A percentile compares a stretch with the other conserved stretches of the same genome.
Evolutionary conservation across 2,888 invertebrate species (phyloP).

Genomic region (Drosophila colorata): DNA sequence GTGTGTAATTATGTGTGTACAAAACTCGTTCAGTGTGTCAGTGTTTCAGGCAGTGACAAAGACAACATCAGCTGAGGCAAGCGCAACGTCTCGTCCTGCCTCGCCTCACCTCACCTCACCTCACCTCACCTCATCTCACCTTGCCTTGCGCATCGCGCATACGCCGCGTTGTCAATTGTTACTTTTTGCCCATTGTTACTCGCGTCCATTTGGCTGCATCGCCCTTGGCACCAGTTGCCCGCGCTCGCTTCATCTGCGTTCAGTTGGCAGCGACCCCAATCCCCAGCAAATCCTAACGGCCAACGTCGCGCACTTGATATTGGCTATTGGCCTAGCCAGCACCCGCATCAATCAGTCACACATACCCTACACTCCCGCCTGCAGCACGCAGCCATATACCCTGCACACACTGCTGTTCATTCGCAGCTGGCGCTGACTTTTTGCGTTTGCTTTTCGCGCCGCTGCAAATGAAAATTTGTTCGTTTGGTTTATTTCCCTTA

Average conservation of each 20-base stretch:
- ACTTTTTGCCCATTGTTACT: slow-evolving; percentile 31
- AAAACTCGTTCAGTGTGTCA: slow-evolving; percentile 79
- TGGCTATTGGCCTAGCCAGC: slow-evolving; percentile 70
- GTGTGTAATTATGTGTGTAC: slow-evolving; percentile 21
- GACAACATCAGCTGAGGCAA: slow-evolving; percentile 61
- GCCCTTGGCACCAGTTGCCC: slow-evolving; percentile 73
- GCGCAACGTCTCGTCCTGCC: not conserved
- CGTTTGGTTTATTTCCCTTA: slow-evolving; percentile 47
- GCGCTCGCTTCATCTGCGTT: slow-evolving; percentile 6
- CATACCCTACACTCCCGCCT: not conserved
- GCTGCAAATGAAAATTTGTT: slow-evolving; percentile 55
- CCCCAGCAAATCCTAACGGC: slow-evolving; percentile 51
- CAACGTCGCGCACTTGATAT: slow-evolving; percentile 71
- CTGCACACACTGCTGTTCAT: slow-evolving; percentile 2
- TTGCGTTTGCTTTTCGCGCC: slow-evolving; percentile 36
- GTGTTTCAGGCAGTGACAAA: slow-evolving; percentile 60
- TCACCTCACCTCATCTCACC: slow-evolving; percentile 2
- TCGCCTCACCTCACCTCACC: slow-evolving; percentile 4
- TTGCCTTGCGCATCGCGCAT: slow-evolving; percentile 63
- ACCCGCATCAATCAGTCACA: slow-evolving; percentile 15
- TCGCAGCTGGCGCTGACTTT: slow-evolving; percentile 20
- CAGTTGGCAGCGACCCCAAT: slow-evolving; percentile 49
- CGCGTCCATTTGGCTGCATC: slow-evolving; percentile 29
- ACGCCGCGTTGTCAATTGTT: slow-evolving; percentile 75
- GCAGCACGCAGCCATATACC: not conserved